A percentile compares a stretch with the other conserved stretches of the same genome.
Evolutionary conservation across 2,888 invertebrate species (phyloP).

Genomic region (Rosalia funebris): DNA sequence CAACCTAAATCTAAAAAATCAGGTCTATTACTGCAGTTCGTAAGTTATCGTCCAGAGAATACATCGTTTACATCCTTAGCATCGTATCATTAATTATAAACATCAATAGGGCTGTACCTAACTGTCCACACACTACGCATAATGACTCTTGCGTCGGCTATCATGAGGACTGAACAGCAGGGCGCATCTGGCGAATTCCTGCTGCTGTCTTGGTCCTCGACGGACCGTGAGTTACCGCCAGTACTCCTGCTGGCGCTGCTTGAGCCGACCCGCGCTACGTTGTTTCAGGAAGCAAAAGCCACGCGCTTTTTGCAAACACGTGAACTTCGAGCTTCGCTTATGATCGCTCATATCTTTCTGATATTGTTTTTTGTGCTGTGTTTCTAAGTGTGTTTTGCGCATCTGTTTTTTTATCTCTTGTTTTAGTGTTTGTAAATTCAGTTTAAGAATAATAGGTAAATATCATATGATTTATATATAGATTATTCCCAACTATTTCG

Average conservation of each 20-base stretch:
- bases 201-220: conserved; percentile 27
- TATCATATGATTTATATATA: not conserved
- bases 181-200: conserved; percentile 45
- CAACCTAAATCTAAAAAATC: too few relatives aligned
- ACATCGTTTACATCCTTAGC: too few relatives aligned
- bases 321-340: conserved; percentile 5
- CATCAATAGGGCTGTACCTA: too few relatives aligned
- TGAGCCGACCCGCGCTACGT: conserved; percentile 35
- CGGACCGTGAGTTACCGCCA: conserved; percentile 38
- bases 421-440: not conserved
- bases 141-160: not conserved
- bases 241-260: conserved; percentile 46
- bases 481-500: not conserved
- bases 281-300: conserved; percentile 34
- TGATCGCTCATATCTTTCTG: not conserved
- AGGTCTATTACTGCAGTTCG: too few relatives aligned
- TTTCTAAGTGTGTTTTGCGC: not conserved
- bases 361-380: conserved; percentile 4
- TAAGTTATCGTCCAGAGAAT: too few relatives aligned
- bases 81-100: too few relatives aligned
- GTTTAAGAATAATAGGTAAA: conserved; percentile 1
- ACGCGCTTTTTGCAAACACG: conserved; percentile 40
- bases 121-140: not conserved
- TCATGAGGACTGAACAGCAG: conserved; percentile 22
- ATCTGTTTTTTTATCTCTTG: not conserved